Evolutionary conservation across 2,888 invertebrate species (phyloP), one percentile per base, ranked within the genome.

Genomic region (Dolichomitus sp.): DNA sequence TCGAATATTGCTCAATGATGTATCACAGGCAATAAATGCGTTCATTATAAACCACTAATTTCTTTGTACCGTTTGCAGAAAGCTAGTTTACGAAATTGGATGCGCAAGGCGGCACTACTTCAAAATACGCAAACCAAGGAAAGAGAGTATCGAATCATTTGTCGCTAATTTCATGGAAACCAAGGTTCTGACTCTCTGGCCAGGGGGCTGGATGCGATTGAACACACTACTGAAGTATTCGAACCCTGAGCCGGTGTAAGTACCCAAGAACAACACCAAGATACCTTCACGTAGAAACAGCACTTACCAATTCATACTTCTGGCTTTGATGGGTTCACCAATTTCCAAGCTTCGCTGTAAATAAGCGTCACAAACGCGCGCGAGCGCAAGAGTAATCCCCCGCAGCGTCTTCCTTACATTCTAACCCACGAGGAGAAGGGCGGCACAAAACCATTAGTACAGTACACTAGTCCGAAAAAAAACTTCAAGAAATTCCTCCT

Each of bases 151-250:
- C 63, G 95, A 95, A 78, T 94, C 94, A 45, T 95, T 94, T 73
- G 94, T 96, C 1, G 94, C 94, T 52, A 88, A 92, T 0, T 95
- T 96, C 90, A 94, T 97, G 57, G 95, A 95, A 69, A 90, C 92
- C 50, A 94, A 96, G 78, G 95, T 96, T n/a, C 94, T 96, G 91
- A 95, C 95, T 12, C 93, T 97, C 42, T 97, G 96, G 96, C 96
- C 96, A 4, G 92, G 94, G 63, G 96, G 96, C 19, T 97, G 96
- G 94, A 96, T 97, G 90, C 94, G 95, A 84, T 94, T 95, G 90
- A 94, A 95, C 42, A 95, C 95, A 4, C 91, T 96, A 68, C 88
- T 95, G 84, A 91, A 95, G 33, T 95, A 95, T 90, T 94, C 95
- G 33, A 94, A 94, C 81, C 75, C 77, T 59, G 88, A 88, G 74